Percentiles rank a stretch among this genome's conserved stretches.
These are phyloP conservation scores for Acronicta alni DNA, from an alignment of 2,888 invertebrate genomes.

Conservation along the genomic window DNA sequence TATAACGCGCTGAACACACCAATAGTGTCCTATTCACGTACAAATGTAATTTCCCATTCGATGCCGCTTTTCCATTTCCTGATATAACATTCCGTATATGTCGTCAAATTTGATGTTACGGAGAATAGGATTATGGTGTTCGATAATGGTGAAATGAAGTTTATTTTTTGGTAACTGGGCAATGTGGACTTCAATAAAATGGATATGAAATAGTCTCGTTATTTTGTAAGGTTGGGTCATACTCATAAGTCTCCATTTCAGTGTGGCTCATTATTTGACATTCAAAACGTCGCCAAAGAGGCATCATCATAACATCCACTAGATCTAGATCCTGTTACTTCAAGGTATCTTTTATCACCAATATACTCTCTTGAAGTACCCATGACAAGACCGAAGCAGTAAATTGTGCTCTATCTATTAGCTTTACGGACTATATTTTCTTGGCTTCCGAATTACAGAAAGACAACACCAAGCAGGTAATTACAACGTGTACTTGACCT, in stretches of 20 bases:
- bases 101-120: conserved; percentile 11
- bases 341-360: too few species aligned
- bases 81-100: conserved; percentile 34
- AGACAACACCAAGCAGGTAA: conserved; percentile 11
- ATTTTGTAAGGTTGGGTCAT: too few species aligned
- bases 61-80: conserved; percentile 43
- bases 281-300: too few species aligned
- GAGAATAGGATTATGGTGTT: conserved; percentile 6
- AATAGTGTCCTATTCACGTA: conserved; percentile 31
- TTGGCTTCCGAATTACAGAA: conserved; percentile 10
- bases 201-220: too few species aligned
- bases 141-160: neutral
- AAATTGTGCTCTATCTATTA: neutral
- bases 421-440: neutral
- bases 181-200: neutral
- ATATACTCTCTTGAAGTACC: too few species aligned
- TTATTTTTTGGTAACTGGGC: neutral
- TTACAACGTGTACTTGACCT: conserved; percentile 33
- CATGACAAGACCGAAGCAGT: too few species aligned
- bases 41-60: conserved; percentile 50
- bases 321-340: too few species aligned
- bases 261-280: too few species aligned
- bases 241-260: too few species aligned
- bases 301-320: too few species aligned
- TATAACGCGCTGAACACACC: conserved; percentile 20